Conservation (phyloP, 1,140 invertebrate genomes). For the Drosophila punjabiensis region DNA sequence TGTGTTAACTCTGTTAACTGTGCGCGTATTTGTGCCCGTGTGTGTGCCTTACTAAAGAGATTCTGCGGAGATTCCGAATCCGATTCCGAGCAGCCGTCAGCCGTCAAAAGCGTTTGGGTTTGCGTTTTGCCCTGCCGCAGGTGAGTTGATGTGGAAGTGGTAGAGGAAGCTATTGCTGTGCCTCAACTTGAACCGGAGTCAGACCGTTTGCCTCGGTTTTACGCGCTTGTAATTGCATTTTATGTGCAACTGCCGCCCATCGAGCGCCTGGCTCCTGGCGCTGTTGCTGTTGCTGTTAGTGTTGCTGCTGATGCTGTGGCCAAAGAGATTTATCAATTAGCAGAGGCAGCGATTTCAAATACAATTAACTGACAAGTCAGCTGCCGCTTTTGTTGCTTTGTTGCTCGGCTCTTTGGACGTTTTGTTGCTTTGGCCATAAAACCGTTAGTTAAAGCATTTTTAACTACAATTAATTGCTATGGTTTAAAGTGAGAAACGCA, state of each 20-base stretch:
- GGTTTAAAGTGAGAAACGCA: constrained; percentile 52
- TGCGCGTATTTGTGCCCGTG: constrained; percentile 3
- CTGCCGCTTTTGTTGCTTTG: constrained; percentile 43
- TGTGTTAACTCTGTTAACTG: constrained; percentile 18
- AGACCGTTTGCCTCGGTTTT: constrained; percentile 54
- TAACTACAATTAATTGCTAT: constrained; percentile 75
- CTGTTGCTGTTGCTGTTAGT: constrained; percentile 1
- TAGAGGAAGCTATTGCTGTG: constrained; percentile 24
- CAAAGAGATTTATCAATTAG: constrained; percentile 75
- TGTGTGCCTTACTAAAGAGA: constrained; percentile 39
- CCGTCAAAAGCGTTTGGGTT: constrained; percentile 20
- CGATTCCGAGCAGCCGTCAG: constrained; percentile 11
- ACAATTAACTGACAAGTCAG: constrained; percentile 72
- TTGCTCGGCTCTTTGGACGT: background rate
- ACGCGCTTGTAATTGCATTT: constrained; percentile 78
- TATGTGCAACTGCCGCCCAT: constrained; percentile 64
- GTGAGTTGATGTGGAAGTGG: constrained; percentile 41
- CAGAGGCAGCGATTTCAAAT: constrained; percentile 72
- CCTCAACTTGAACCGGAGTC: constrained; percentile 38
- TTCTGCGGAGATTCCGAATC: constrained; percentile 25
- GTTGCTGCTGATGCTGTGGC: constrained; percentile 1
- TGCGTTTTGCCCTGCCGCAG: constrained; percentile 53
- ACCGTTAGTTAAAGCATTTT: constrained; percentile 77
- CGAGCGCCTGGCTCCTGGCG: constrained; percentile 19
- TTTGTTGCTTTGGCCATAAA: constrained; percentile 59